Percentiles rank a stretch among this genome's conserved stretches.
Conservation (phyloP, 2,797 vertebrate genomes). For the Cyprinella venusta region DNA sequence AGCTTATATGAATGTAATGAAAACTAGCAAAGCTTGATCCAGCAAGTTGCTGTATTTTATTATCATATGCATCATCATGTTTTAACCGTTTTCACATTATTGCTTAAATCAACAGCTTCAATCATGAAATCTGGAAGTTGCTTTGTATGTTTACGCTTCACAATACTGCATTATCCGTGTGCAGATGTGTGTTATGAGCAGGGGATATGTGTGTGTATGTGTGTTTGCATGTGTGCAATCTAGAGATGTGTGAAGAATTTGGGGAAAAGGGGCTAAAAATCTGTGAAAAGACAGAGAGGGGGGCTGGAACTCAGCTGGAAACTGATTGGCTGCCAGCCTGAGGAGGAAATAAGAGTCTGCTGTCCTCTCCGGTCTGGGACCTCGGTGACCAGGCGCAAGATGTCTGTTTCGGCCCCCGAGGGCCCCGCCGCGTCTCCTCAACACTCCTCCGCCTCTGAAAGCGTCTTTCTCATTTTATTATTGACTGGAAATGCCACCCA, state of each 20-base stretch:
- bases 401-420: slow-evolving; percentile 87
- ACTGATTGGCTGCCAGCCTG: slow-evolving; percentile 80
- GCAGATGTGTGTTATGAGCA: slow-evolving; percentile 49
- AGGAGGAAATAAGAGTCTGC: slow-evolving; percentile 74
- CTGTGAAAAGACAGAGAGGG: slow-evolving; percentile 77
- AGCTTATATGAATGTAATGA: no score
- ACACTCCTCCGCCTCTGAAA: slow-evolving; percentile 64
- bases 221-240: slow-evolving; percentile 55
- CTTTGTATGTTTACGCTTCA: not conserved
- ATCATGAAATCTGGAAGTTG: not conserved
- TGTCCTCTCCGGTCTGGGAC: slow-evolving; percentile 69
- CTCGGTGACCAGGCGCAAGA: slow-evolving; percentile 69
- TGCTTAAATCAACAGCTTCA: not conserved
- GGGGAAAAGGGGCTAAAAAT: slow-evolving; percentile 79
- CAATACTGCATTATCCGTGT: slow-evolving; percentile 21
- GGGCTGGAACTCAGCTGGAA: slow-evolving; percentile 74
- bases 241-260: slow-evolving; percentile 76
- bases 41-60: not conserved
- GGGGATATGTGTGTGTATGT: not conserved
- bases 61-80: not conserved
- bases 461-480: slow-evolving; percentile 69
- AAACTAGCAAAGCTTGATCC: not conserved
- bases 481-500: slow-evolving; percentile 62
- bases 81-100: not conserved
- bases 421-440: slow-evolving; percentile 75